A percentile compares a stretch with the other conserved stretches of the same genome.
Evolutionary conservation across 2,113 vertebrate species (phyloP).

Genomic region (Myrmecobius fasciatus): DNA sequence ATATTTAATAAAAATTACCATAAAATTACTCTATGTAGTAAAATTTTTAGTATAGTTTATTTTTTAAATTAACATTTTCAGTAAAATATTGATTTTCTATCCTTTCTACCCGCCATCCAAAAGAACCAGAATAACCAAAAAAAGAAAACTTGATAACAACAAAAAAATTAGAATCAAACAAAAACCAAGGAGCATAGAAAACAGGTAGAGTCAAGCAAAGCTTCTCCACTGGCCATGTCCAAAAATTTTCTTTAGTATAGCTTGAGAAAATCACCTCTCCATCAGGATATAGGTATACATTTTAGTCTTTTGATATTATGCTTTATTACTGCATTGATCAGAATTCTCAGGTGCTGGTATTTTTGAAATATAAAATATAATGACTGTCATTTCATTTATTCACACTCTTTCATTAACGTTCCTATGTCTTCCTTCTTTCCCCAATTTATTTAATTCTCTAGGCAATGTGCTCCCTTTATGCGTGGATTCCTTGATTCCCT

Average conservation of each 20-base stretch:
- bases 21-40: background rate
- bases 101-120: background rate
- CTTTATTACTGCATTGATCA: background rate
- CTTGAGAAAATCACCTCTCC: background rate
- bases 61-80: background rate
- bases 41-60: background rate
- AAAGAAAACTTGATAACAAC: background rate
- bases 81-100: slow-evolving; percentile 6
- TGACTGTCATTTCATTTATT: background rate
- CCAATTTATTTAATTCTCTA: background rate
- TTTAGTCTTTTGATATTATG: background rate
- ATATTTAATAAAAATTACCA: background rate
- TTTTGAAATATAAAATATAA: background rate
- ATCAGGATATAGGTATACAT: background rate
- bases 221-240: background rate
- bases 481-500: background rate
- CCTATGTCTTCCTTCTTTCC: background rate
- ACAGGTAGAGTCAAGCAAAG: background rate
- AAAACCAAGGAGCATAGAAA: background rate
- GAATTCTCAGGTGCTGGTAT: background rate
- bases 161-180: background rate
- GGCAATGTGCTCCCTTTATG: background rate
- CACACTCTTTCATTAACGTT: background rate
- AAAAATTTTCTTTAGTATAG: background rate
- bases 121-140: background rate